Evolutionary conservation across 2,888 invertebrate genomes (phyloP), one percentile per base, ranked within the genome.

Genomic region (Rhagophthalmus giganteus): DNA sequence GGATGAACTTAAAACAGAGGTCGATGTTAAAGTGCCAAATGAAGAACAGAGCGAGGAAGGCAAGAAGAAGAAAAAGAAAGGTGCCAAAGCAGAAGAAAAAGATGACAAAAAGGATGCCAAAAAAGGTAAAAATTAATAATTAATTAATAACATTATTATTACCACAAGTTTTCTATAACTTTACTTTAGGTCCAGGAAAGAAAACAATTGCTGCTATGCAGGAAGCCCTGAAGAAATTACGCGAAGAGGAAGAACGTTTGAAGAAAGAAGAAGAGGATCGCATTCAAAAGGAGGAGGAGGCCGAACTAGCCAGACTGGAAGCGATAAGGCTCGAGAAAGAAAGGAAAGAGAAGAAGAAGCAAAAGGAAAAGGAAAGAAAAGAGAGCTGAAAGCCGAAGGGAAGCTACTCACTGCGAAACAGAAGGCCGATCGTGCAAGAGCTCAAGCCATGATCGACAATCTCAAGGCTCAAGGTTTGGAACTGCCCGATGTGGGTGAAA

Each of bases 351-450:
- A 85, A 83, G 68, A 93, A 88, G 72, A 97, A 94, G 71, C 87
- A 88, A 66, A 92, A 90, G 67, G 94, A 95, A 75, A 94, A 92
- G 68, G 95, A 95, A 69, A 82, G 90, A 37, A 94, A 92, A 74
- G 94, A 94, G 82, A 93, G 68, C 79, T 94, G 62, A 97, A 97
- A 74, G 92, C 91, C n/a, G 97, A 97, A 76, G 98, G 98, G 1
- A 97, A 94, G 75, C 79, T 94, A 20, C 76, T 97, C 49, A 95
- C 95, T 1, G 86, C 91, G 0, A 95, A 95, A 73, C 95, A 99
- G 71, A 95, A 93, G 71, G 90, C 90, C 58, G 94, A 94, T 63
- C 84, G 88, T 55, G 89, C 90, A 0, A 81, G 94, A 59, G 93
- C 94, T 4, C 90, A 92, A 72, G 91, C 90, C 47, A 83, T 94